A percentile compares a stretch with the other conserved stretches of the same genome.
phyloP scores from a whole-genome alignment of 2,888 invertebrate genomes.

The Tenodera sinensis region DNA sequence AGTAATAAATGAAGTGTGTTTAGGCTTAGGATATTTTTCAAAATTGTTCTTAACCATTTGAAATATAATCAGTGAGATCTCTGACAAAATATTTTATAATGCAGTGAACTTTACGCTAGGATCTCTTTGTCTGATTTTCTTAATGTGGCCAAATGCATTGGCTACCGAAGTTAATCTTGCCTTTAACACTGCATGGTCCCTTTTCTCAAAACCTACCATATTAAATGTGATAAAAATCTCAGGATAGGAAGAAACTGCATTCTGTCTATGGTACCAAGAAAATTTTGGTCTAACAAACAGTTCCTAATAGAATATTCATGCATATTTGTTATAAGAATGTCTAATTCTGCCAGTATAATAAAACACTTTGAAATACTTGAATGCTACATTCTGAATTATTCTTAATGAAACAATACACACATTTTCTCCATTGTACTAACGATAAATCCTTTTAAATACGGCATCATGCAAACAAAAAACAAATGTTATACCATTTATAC shows the following conservation, averaged over 20 bases:
- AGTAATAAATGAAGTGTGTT: not conserved
- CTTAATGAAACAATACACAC: not conserved
- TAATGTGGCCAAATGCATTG: not conserved
- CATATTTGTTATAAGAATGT: not conserved
- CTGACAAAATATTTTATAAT: not conserved
- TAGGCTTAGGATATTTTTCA: not conserved
- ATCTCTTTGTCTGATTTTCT: not conserved
- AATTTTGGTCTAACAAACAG: not conserved
- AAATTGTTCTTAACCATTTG: not conserved
- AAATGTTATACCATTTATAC: not conserved
- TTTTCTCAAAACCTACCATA: not conserved
- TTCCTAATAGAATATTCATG: not conserved
- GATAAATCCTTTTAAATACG: not conserved
- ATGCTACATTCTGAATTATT: not conserved
- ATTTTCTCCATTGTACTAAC: not conserved
- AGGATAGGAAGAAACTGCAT: not conserved
- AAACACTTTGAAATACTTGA: not conserved
- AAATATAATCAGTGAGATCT: not conserved
- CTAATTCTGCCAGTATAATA: not conserved
- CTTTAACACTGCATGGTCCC: not conserved
- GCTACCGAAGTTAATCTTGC: not conserved
- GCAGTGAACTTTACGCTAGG: not conserved
- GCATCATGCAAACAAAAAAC: not conserved
- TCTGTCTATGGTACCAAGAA: not conserved
- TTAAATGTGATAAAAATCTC: not conserved